Evolutionary conservation across 1,140 invertebrate species (phyloP).

Genomic region (Argopecten irradians): DNA sequence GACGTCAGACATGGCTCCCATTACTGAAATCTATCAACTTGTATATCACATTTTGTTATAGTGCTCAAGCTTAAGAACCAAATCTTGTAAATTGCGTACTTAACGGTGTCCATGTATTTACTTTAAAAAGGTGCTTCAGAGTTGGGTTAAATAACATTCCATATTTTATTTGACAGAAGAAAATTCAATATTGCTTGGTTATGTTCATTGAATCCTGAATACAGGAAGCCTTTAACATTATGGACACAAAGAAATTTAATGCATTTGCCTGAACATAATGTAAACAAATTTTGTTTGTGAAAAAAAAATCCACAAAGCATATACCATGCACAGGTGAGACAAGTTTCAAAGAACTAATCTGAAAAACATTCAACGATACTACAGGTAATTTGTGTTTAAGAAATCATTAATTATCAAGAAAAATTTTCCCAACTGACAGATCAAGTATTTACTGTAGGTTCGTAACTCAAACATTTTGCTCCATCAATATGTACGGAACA

Average conservation of each 20-base stretch:
- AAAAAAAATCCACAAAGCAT: neutral
- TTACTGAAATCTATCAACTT: neutral
- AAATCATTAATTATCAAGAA: neutral
- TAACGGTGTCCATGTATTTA: neutral
- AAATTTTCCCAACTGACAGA: neutral
- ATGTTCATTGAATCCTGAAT: neutral
- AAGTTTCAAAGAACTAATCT: neutral
- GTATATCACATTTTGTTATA: neutral
- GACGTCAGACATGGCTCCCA: neutral
- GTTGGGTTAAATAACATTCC: neutral
- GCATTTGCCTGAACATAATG: neutral
- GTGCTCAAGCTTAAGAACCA: neutral
- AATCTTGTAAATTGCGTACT: neutral
- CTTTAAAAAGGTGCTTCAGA: neutral
- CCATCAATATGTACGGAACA: neutral
- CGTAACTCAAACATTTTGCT: neutral
- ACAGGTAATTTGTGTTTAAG: neutral
- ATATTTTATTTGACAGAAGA: neutral
- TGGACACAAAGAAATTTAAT: constrained; percentile 2
- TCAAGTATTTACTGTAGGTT: neutral
- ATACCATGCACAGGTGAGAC: neutral
- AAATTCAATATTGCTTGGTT: neutral
- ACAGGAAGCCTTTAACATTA: neutral
- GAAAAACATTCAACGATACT: neutral
- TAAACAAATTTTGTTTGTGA: neutral